These are phyloP conservation scores for Carposina sasakii DNA, from an alignment of 1,140 invertebrate species.

Conservation along the genomic window DNA sequence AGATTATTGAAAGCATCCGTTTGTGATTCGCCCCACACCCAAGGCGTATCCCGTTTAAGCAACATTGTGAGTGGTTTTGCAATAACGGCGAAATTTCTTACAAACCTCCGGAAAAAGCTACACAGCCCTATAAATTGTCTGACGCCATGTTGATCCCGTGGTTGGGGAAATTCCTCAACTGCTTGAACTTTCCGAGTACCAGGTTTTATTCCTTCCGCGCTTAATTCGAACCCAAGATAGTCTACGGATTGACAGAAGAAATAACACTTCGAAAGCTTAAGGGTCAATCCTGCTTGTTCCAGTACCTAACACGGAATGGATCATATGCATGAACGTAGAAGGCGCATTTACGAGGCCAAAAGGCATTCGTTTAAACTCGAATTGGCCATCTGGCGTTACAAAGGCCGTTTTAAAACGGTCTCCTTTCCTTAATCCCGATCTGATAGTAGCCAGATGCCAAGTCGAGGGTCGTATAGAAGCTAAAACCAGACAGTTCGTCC, in stretches of 20 bases:
- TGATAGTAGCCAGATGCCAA: slow-evolving; percentile 15
- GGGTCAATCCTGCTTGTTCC: slow-evolving; percentile 14
- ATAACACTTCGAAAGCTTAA: slow-evolving; percentile 21
- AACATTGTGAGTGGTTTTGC: slow-evolving; percentile 26
- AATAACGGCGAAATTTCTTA: slow-evolving; percentile 29
- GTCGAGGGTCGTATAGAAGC: slow-evolving; percentile 41
- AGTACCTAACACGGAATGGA: slow-evolving; percentile 13
- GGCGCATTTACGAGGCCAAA: slow-evolving; percentile 2
- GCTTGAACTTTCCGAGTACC: slow-evolving; percentile 24
- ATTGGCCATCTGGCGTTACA: neutral
- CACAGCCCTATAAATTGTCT: slow-evolving; percentile 6
- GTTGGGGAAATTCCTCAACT: slow-evolving; percentile 23
- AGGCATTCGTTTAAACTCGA: slow-evolving; percentile 4
- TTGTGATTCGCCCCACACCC: neutral
- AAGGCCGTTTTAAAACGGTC: neutral
- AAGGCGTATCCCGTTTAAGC: neutral
- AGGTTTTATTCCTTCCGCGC: slow-evolving; percentile 13
- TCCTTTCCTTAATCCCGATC: slow-evolving; percentile 8
- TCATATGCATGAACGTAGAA: neutral
- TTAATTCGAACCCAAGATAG: slow-evolving; percentile 26
- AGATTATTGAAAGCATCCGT: neutral
- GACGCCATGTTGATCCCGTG: slow-evolving; percentile 26
- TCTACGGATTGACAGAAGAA: neutral
- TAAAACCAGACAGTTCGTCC: slow-evolving; percentile 30
- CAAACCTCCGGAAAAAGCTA: slow-evolving; percentile 33